Conservation (phyloP, 2,113 vertebrate species). For the Neodontobutis hainanensis region DNA sequence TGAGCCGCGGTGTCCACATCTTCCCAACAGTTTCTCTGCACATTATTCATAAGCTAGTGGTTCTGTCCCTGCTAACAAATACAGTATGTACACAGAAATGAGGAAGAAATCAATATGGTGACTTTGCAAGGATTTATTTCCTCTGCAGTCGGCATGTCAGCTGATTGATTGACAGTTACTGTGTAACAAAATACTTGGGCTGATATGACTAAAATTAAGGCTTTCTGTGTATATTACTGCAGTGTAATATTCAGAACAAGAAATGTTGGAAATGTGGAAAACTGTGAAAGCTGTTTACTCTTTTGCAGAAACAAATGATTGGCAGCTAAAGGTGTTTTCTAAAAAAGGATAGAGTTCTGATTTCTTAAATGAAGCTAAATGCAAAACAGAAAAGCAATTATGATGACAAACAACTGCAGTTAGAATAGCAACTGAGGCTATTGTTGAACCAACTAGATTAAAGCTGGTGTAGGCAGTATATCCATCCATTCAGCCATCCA, state of each 20-base stretch:
- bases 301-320: slow-evolving; percentile 7
- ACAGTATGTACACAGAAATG: background rate
- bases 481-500: no score
- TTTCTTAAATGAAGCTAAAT: slow-evolving; percentile 4
- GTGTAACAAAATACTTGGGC: slow-evolving; percentile 1
- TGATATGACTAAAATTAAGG: slow-evolving; percentile 11
- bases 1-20: slow-evolving; percentile 10
- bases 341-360: slow-evolving; percentile 3
- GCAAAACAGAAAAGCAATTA: slow-evolving; percentile 7
- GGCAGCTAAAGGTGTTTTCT: slow-evolving; percentile 5
- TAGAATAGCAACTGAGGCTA: background rate
- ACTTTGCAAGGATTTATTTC: slow-evolving; percentile 7
- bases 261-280: background rate
- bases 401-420: slow-evolving; percentile 1
- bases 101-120: background rate
- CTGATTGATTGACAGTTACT: slow-evolving; percentile 14
- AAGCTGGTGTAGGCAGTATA: no score
- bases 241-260: slow-evolving; percentile 1
- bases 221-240: slow-evolving; percentile 10
- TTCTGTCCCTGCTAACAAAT: background rate
- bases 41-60: background rate
- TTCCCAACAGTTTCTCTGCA: background rate
- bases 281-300: slow-evolving; percentile 21
- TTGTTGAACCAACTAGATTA: no score
- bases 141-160: background rate